Conservation (phyloP, 2,888 invertebrate species). For the Rhagonycha fulva region DNA sequence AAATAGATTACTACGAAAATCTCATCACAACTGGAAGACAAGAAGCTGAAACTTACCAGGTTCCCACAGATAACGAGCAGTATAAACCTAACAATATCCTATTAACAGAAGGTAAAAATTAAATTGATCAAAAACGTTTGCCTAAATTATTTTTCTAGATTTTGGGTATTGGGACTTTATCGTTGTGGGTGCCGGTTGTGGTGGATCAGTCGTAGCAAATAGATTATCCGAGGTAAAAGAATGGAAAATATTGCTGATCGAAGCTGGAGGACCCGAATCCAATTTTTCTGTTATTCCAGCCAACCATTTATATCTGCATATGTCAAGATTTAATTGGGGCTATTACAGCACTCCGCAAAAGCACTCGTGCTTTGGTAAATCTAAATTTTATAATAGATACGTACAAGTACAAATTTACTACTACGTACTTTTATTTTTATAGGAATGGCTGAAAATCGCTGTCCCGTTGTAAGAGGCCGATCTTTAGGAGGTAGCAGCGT, state of each 20-base stretch:
- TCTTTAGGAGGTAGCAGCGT: not conserved
- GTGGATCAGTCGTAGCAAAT: conserved; percentile 67
- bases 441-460: not conserved
- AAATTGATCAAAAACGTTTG: not conserved
- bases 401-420: not conserved
- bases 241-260: conserved; percentile 67
- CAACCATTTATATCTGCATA: not conserved
- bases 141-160: not conserved
- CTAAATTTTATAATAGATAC: not conserved
- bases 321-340: not conserved
- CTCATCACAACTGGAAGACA: not conserved
- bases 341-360: conserved; percentile 1
- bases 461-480: not conserved
- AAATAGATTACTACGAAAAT: not conserved
- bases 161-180: conserved; percentile 64
- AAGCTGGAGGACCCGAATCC: conserved; percentile 59
- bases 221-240: conserved; percentile 67
- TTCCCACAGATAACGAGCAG: not conserved
- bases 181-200: conserved; percentile 69
- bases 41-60: not conserved
- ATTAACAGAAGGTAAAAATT: not conserved
- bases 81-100: not conserved
- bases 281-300: conserved; percentile 8
- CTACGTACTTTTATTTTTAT: not conserved
- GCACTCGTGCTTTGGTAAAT: conserved; percentile 1